Percentiles rank a stretch among this genome's conserved stretches.
phyloP scores from a whole-genome alignment of 1,140 invertebrate genomes.

The Monochamus saltuarius region DNA sequence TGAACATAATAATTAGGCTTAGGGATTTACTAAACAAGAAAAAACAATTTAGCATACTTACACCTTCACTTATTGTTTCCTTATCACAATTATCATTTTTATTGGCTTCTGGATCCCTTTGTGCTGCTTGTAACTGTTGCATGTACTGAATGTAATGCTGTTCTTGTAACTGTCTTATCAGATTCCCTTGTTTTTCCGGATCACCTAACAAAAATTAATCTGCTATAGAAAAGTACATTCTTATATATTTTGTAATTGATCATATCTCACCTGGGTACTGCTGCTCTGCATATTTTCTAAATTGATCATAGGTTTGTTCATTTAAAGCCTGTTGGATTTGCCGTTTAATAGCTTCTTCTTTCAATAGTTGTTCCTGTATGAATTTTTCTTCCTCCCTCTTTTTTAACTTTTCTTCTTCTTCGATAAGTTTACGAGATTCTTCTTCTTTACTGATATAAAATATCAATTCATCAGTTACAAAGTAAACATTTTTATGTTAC shows the following conservation, averaged over 20 bases:
- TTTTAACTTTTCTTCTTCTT: constrained; percentile 58
- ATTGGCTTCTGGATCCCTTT: constrained; percentile 46
- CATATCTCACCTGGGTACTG: constrained; percentile 79
- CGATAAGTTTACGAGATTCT: constrained; percentile 40
- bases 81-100: constrained; percentile 49
- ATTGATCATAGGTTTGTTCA: constrained; percentile 93
- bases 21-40: not conserved
- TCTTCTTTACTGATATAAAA: constrained; percentile 48
- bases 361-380: constrained; percentile 60
- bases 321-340: constrained; percentile 96
- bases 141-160: constrained; percentile 99
- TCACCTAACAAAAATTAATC: constrained; percentile 52
- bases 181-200: constrained; percentile 88
- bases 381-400: constrained; percentile 65
- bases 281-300: constrained; percentile 90
- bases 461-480: constrained; percentile 34
- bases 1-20: not conserved
- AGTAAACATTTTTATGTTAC: not conserved
- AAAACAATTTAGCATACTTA: constrained; percentile 13
- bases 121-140: constrained; percentile 71
- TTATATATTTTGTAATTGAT: not conserved
- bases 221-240: not conserved
- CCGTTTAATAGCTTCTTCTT: constrained; percentile 65
- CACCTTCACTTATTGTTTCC: constrained; percentile 29
- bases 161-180: constrained; percentile 92